Percentiles rank a stretch among this genome's conserved stretches.
phyloP scores from a whole-genome alignment of 2,113 vertebrate genomes.

The Ophiodon elongatus region DNA sequence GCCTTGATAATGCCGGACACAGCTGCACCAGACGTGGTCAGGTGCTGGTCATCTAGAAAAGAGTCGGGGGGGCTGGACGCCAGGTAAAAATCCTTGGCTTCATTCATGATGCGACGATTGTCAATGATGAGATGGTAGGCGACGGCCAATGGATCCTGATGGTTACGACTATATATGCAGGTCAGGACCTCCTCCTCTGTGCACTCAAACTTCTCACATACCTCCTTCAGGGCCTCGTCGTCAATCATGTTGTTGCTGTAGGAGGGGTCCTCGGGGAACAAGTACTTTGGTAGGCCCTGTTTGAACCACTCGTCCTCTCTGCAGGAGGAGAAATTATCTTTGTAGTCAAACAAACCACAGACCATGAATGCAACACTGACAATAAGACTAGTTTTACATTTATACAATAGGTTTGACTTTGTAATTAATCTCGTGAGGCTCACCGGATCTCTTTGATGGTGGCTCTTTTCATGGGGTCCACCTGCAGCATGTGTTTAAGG shows the following conservation, averaged over 20 bases:
- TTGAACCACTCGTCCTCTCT: conserved; percentile 99
- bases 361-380: neutral
- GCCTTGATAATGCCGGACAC: conserved; percentile 83
- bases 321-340: conserved; percentile 3
- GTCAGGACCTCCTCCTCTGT: conserved; percentile 96
- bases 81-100: conserved; percentile 99
- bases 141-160: conserved; percentile 95
- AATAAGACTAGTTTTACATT: neutral
- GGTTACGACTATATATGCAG: conserved; percentile 94
- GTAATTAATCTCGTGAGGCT: conserved; percentile 33
- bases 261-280: conserved; percentile 97
- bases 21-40: conserved; percentile 71
- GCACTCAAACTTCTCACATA: conserved; percentile 98
- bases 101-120: conserved; percentile 98
- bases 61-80: conserved; percentile 96
- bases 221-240: conserved; percentile 98
- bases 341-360: neutral
- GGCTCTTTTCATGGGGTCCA: conserved; percentile 99
- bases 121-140: conserved; percentile 99
- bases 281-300: conserved; percentile 95
- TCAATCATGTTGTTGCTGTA: conserved; percentile 98
- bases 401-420: neutral
- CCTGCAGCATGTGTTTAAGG: conserved; percentile 97
- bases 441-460: conserved; percentile 98
- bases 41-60: conserved; percentile 95